phyloP scores from a whole-genome alignment of 2,797 vertebrate species.

The Euthynnus affinis region DNA sequence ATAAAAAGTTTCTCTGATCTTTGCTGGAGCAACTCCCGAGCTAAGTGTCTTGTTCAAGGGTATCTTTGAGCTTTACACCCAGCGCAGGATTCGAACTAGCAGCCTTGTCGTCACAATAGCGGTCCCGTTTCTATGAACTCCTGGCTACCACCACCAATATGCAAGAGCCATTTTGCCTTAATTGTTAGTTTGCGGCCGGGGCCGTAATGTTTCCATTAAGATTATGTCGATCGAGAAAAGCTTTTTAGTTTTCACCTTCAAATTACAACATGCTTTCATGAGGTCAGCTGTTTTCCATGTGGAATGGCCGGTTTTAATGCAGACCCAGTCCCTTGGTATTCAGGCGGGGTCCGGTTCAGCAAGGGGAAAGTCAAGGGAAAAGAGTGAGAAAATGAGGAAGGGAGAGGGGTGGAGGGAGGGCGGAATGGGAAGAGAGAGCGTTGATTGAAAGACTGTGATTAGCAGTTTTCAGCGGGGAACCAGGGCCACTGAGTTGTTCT shows the following conservation, averaged over 20 bases:
- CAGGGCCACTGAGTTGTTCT: constrained; percentile 74
- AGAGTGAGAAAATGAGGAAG: constrained; percentile 63
- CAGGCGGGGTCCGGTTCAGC: constrained; percentile 62
- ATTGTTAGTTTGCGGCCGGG: constrained; percentile 75
- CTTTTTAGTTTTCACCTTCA: constrained; percentile 86
- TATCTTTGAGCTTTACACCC: constrained; percentile 21
- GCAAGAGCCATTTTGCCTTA: constrained; percentile 58
- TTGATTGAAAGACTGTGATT: constrained; percentile 85
- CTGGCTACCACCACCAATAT: constrained; percentile 33
- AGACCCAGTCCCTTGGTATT: constrained; percentile 78
- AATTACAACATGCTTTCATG: constrained; percentile 83
- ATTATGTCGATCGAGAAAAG: constrained; percentile 79
- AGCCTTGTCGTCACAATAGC: constrained; percentile 24
- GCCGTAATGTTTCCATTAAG: constrained; percentile 83
- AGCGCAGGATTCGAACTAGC: constrained; percentile 42
- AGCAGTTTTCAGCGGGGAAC: constrained; percentile 75
- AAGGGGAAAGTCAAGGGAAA: constrained; percentile 44
- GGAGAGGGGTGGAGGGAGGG: constrained; percentile 34
- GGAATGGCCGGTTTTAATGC: constrained; percentile 79
- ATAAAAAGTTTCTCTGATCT: constrained; percentile 52
- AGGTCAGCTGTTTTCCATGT: constrained; percentile 84
- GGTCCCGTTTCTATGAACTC: constrained; percentile 32
- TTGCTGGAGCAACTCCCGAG: not conserved
- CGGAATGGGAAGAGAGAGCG: constrained; percentile 50
- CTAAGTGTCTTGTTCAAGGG: constrained; percentile 24